Evolutionary conservation across 2,113 vertebrate genomes (phyloP).

Genomic region (Xerus inauris): DNA sequence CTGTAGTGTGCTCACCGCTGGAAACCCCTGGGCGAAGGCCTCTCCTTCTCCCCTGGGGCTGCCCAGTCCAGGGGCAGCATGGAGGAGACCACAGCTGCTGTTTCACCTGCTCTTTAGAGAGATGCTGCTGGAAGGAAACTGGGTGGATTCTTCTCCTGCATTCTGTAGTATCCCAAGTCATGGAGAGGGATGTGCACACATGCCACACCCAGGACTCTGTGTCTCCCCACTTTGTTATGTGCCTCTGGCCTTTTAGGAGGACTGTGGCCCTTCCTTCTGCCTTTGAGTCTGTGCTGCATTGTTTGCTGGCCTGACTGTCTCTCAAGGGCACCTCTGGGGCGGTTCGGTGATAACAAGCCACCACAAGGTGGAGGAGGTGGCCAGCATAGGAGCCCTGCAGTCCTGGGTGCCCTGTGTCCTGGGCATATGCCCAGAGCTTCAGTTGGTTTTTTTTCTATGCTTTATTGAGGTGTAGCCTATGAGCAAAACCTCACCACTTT

Average conservation of each 20-base stretch:
- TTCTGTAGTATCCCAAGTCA: fast-evolving
- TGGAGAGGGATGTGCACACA: fast-evolving
- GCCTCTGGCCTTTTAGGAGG: background rate
- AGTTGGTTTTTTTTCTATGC: background rate
- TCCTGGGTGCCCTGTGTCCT: too few species aligned
- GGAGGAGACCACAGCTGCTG: background rate
- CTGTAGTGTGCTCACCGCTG: fast-evolving
- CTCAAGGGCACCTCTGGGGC: background rate
- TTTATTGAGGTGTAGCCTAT: background rate
- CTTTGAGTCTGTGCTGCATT: background rate
- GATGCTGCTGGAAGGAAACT: background rate
- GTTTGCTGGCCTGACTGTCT: background rate
- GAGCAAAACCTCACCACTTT: background rate
- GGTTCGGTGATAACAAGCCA: background rate
- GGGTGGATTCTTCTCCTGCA: too few species aligned
- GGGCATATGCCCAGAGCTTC: background rate
- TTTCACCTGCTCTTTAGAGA: background rate
- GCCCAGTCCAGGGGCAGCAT: fast-evolving
- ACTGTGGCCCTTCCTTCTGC: background rate
- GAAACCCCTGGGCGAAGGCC: background rate
- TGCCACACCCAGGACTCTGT: fast-evolving
- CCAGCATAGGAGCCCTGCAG: background rate
- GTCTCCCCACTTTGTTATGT: fast-evolving
- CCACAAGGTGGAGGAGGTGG: fast-evolving
- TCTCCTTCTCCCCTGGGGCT: too few species aligned